Percentiles rank a stretch among this genome's conserved stretches.
These are phyloP conservation scores for Selenia dentaria DNA, from an alignment of 2,888 invertebrate species.

Conservation along the genomic window DNA sequence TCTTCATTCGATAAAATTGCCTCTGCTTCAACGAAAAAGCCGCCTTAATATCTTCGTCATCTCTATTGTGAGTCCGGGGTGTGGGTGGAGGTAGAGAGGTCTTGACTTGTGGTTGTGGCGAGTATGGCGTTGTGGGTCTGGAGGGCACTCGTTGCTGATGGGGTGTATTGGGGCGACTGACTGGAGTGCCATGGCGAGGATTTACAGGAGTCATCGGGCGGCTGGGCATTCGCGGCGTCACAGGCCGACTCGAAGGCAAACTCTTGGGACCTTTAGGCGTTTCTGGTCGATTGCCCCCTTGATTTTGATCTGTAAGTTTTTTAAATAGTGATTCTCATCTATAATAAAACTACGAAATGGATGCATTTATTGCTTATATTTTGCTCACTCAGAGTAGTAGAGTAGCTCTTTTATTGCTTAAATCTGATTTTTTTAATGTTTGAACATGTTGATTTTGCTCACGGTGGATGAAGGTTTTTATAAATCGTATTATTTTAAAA, in stretches of 20 bases:
- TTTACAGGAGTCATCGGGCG: conserved; percentile 56
- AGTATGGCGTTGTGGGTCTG: conserved; percentile 26
- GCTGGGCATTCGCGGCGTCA: conserved; percentile 51
- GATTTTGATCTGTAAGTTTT: conserved; percentile 15
- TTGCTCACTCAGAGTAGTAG: no score
- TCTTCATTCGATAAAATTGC: conserved; percentile 66
- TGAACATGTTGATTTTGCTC: no score
- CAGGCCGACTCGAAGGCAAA: conserved; percentile 54
- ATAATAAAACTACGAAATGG: no score
- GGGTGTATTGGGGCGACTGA: conserved; percentile 61
- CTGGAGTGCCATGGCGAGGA: conserved; percentile 38
- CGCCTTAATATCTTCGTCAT: conserved; percentile 53
- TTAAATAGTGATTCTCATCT: no score
- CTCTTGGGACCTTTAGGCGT: conserved; percentile 42
- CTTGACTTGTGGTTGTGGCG: conserved; percentile 19
- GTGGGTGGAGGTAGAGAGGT: conserved; percentile 4
- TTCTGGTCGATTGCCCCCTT: neutral
- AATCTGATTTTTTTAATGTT: no score
- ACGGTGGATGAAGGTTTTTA: no score
- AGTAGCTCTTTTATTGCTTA: no score
- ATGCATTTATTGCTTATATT: no score
- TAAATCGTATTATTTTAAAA: no score
- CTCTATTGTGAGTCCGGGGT: conserved; percentile 7
- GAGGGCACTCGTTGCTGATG: conserved; percentile 30
- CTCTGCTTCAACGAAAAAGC: conserved; percentile 53